These are phyloP conservation scores for Rhogogaster chlorosoma DNA, from an alignment of 2,888 invertebrate genomes.

Conservation along the genomic window DNA sequence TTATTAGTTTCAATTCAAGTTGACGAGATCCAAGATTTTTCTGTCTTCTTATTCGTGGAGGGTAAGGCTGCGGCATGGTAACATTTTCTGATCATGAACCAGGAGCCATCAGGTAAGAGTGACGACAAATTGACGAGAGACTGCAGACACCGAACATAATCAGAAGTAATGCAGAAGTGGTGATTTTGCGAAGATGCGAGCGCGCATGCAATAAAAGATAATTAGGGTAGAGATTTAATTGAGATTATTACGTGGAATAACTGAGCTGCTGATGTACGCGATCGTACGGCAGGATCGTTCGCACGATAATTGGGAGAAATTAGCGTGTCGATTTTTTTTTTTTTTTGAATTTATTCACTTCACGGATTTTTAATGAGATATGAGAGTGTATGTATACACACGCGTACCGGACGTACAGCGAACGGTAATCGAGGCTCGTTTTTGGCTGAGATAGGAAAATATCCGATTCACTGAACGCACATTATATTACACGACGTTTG, in stretches of 20 bases:
- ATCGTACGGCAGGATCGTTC: background rate
- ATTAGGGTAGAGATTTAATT: conserved; percentile 13
- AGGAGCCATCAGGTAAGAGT: background rate
- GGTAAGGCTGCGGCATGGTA: background rate
- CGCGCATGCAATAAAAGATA: background rate
- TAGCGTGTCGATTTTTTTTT: background rate
- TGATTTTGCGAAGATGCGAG: conserved; percentile 5
- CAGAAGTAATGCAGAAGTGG: background rate
- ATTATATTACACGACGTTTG: background rate
- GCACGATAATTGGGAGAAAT: conserved; percentile 28
- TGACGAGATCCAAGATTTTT: background rate
- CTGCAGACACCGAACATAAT: background rate
- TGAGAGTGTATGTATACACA: background rate
- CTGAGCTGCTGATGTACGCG: conserved; percentile 12
- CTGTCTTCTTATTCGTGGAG: background rate
- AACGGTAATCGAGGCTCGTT: background rate
- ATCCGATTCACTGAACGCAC: background rate
- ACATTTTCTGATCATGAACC: background rate
- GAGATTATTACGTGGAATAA: conserved; percentile 3
- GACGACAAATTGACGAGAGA: background rate
- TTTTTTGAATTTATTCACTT: background rate
- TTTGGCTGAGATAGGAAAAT: background rate
- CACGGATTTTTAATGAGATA: background rate
- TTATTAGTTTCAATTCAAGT: background rate
- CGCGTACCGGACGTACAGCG: background rate